Conservation (phyloP, 2,888 invertebrate species). For the Parasteatoda lunata region DNA sequence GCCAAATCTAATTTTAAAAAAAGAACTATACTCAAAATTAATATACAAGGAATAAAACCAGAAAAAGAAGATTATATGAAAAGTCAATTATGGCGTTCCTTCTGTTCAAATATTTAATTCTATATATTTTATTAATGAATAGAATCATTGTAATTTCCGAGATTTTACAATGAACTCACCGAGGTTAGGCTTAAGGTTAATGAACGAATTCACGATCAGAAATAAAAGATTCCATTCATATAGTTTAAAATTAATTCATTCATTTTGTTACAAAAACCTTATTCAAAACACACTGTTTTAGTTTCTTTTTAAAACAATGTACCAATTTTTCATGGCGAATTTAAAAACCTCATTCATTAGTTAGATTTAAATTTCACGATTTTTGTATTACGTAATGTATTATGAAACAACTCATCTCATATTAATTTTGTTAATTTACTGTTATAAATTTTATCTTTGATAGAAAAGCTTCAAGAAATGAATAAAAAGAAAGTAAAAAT, state of each 20-base stretch:
- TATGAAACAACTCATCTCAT: too few relatives aligned
- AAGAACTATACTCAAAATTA: neutral
- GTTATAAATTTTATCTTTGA: too few relatives aligned
- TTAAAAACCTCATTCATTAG: too few relatives aligned
- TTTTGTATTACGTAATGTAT: too few relatives aligned
- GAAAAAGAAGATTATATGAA: conserved; percentile 18
- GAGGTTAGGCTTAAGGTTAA: conserved; percentile 45
- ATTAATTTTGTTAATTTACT: too few relatives aligned
- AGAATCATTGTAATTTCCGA: conserved; percentile 22
- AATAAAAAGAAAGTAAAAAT: too few relatives aligned
- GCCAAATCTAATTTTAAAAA: neutral
- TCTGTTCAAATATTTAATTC: conserved; percentile 49
- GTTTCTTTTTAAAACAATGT: neutral
- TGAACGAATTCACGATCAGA: conserved; percentile 32
- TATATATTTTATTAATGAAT: conserved; percentile 8
- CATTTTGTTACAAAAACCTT: neutral
- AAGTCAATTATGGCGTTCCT: conserved; percentile 32
- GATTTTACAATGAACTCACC: neutral
- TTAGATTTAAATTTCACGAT: too few relatives aligned
- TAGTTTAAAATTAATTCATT: neutral
- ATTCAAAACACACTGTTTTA: neutral
- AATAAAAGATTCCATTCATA: conserved; percentile 57
- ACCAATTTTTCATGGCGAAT: neutral
- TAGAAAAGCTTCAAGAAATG: too few relatives aligned
- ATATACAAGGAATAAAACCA: neutral